A percentile compares a stretch with the other conserved stretches of the same genome.
These are phyloP conservation scores for Pterocles burchelli DNA, from an alignment of 2,113 vertebrate genomes.

Conservation along the genomic window DNA sequence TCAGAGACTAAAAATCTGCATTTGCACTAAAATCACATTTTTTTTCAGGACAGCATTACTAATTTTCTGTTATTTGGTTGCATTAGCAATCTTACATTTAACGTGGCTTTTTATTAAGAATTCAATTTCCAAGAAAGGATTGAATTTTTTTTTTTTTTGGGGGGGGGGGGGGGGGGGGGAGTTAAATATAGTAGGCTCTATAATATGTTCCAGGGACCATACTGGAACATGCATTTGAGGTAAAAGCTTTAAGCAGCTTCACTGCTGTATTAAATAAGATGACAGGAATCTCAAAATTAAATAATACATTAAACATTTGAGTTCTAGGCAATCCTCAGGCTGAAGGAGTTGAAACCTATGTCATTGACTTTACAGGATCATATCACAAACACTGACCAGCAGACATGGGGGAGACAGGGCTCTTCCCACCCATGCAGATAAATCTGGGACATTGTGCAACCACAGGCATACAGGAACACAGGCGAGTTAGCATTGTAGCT, in stretches of 20 bases:
- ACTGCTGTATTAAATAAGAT: not conserved
- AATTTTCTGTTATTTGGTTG: not conserved
- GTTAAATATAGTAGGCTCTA: not conserved
- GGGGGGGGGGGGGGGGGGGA: too few species aligned
- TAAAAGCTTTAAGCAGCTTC: not conserved
- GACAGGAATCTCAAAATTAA: not conserved
- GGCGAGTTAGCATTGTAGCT: not conserved
- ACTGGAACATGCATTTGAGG: not conserved
- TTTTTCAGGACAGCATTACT: not conserved
- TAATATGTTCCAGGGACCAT: rapidly evolving
- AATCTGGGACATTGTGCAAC: not conserved
- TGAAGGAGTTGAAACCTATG: not conserved
- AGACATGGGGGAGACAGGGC: not conserved
- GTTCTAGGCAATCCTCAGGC: not conserved
- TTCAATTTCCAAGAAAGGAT: not conserved
- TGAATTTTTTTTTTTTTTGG: not conserved
- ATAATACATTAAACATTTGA: not conserved
- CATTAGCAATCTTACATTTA: not conserved
- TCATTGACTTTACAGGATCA: not conserved
- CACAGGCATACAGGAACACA: not conserved
- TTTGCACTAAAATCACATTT: not conserved
- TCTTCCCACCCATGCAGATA: not conserved
- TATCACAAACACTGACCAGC: not conserved
- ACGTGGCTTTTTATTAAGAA: not conserved
- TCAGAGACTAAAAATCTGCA: not conserved